These are phyloP conservation scores for Litoditis marina DNA, from an alignment of 2,888 invertebrate genomes.

Conservation along the genomic window DNA sequence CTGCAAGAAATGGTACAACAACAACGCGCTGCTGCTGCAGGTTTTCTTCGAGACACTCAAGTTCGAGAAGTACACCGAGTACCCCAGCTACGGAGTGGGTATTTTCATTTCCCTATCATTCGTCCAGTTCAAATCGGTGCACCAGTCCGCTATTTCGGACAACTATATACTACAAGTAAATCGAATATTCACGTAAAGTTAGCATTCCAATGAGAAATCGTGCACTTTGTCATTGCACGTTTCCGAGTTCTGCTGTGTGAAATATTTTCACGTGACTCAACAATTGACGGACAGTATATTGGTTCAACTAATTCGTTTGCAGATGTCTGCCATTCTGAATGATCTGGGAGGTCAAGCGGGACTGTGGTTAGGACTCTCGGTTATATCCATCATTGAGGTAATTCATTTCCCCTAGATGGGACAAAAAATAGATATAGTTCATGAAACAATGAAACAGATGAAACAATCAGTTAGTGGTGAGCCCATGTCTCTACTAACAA, in stretches of 20 bases:
- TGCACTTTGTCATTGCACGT: too few relatives aligned
- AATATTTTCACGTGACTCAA: too few relatives aligned
- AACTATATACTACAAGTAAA: too few relatives aligned
- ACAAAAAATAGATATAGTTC: background rate
- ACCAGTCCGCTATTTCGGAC: too few relatives aligned
- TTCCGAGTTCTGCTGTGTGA: too few relatives aligned
- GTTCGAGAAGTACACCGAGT: constrained; percentile 49
- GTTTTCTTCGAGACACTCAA: constrained; percentile 62
- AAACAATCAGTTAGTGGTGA: constrained; percentile 4
- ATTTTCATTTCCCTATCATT: too few relatives aligned
- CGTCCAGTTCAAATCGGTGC: too few relatives aligned
- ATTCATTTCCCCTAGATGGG: background rate
- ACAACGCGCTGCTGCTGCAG: constrained; percentile 58
- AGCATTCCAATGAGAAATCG: too few relatives aligned
- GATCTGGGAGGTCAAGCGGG: constrained; percentile 64
- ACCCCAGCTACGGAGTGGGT: constrained; percentile 34
- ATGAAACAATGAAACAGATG: background rate
- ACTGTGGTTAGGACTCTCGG: constrained; percentile 63
- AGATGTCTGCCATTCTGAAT: constrained; percentile 62
- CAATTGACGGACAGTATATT: background rate
- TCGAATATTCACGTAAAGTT: too few relatives aligned
- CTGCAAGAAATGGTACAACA: constrained; percentile 42
- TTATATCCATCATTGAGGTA: constrained; percentile 63
- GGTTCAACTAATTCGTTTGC: constrained; percentile 3
- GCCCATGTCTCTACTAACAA: too few relatives aligned